Conservation (phyloP, 2,888 invertebrate species). For the Heliconius aoede region DNA sequence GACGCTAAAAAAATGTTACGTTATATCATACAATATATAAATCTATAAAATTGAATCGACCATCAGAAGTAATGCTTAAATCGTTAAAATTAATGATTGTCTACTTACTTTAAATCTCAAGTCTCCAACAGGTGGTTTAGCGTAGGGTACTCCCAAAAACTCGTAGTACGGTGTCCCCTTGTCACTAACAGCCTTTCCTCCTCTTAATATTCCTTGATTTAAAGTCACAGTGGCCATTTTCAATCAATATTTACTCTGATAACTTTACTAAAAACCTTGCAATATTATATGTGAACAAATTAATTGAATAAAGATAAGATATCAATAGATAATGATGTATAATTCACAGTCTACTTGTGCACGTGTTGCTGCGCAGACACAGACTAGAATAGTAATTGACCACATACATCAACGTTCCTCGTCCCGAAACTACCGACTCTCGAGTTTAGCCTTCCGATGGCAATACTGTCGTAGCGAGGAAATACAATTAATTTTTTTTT, state of each 20-base stretch:
- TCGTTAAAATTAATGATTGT: constrained; percentile 16
- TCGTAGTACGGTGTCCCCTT: constrained; percentile 69
- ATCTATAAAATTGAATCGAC: not conserved
- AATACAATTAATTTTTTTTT: too few relatives aligned
- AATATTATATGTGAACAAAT: not conserved
- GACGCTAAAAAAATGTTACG: not conserved
- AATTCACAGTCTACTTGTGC: not conserved
- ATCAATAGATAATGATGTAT: not conserved
- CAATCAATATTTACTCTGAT: not conserved
- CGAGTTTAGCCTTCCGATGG: too few relatives aligned
- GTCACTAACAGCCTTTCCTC: constrained; percentile 62
- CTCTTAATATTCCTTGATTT: constrained; percentile 66
- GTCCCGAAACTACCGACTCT: not conserved
- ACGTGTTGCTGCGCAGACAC: not conserved
- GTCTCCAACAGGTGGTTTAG: constrained; percentile 77
- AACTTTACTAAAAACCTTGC: not conserved
- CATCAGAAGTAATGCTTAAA: not conserved
- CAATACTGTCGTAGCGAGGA: too few relatives aligned
- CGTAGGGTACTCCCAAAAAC: constrained; percentile 81
- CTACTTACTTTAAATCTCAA: constrained; percentile 62
- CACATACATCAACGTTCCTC: not conserved
- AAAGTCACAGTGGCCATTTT: constrained; percentile 59
- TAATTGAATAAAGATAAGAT: constrained; percentile 7
- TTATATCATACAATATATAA: not conserved
- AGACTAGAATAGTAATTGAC: not conserved